These are phyloP conservation scores for Darevskia mixta DNA, from an alignment of 2,797 vertebrate species.

Conservation along the genomic window DNA sequence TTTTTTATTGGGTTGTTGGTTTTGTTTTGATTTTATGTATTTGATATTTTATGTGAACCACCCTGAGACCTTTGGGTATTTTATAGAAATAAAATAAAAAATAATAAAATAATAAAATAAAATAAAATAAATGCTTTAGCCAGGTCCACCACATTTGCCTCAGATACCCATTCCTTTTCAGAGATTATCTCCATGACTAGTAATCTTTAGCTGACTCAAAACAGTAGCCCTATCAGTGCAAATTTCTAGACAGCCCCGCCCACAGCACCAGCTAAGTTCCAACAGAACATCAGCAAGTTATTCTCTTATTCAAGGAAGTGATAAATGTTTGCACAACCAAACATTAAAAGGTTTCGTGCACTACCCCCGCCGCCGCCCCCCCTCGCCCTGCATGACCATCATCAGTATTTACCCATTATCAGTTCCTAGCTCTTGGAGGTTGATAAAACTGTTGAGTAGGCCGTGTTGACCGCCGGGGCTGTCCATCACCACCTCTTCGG, in stretches of 20 bases:
- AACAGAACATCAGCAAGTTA: not conserved
- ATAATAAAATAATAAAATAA: too few species aligned
- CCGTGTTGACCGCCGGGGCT: constrained; percentile 89
- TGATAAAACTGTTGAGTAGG: constrained; percentile 98
- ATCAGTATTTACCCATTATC: constrained; percentile 77
- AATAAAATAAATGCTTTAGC: not conserved
- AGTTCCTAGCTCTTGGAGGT: constrained; percentile 95
- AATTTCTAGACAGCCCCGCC: not conserved
- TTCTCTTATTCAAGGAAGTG: not conserved
- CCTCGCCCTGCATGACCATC: not conserved
- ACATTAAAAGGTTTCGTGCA: not conserved
- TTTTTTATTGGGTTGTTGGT: too few species aligned
- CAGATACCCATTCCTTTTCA: not conserved
- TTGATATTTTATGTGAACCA: too few species aligned
- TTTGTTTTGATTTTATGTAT: too few species aligned
- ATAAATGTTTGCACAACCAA: not conserved
- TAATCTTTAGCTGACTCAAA: not conserved
- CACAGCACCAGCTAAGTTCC: not conserved
- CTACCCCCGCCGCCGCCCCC: too few species aligned
- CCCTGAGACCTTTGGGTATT: too few species aligned
- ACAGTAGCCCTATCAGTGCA: not conserved
- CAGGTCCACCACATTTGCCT: not conserved
- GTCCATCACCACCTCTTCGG: constrained; percentile 94
- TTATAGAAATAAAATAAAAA: too few species aligned
- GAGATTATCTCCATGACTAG: not conserved